Conservation (phyloP, 1,140 invertebrate genomes). For the Solenopsis fugax region DNA sequence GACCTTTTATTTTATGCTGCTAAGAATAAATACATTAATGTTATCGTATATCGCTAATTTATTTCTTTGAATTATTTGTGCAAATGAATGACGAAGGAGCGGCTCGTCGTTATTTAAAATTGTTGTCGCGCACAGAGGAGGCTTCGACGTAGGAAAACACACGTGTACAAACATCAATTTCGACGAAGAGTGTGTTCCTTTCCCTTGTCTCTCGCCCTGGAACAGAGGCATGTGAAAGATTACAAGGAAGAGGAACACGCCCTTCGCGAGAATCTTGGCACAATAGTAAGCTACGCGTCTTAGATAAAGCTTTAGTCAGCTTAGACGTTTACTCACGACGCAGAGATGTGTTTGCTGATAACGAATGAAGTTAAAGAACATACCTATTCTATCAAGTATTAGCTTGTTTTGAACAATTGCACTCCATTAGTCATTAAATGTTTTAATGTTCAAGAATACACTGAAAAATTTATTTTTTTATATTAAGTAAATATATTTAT, state of each 20-base stretch:
- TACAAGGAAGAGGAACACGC: background rate
- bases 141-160: conserved; percentile 34
- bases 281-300: background rate
- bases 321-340: conserved; percentile 32
- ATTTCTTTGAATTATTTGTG: conserved; percentile 19
- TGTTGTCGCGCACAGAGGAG: background rate
- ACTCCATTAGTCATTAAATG: background rate
- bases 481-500: too few relatives aligned
- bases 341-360: conserved; percentile 11
- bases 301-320: conserved; percentile 16
- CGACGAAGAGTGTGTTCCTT: conserved; percentile 21
- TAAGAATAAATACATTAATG: background rate
- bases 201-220: background rate
- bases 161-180: conserved; percentile 49
- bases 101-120: conserved; percentile 23
- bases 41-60: background rate
- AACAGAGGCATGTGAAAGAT: background rate
- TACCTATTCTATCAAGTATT: background rate
- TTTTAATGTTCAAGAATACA: background rate
- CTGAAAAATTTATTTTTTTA: too few relatives aligned
- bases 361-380: background rate
- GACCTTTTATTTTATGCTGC: background rate
- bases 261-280: conserved; percentile 11
- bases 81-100: background rate
- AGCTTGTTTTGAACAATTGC: background rate